These are phyloP conservation scores for Acanthurus leucopareius DNA, from an alignment of 2,797 vertebrate species.

Conservation along the genomic window DNA sequence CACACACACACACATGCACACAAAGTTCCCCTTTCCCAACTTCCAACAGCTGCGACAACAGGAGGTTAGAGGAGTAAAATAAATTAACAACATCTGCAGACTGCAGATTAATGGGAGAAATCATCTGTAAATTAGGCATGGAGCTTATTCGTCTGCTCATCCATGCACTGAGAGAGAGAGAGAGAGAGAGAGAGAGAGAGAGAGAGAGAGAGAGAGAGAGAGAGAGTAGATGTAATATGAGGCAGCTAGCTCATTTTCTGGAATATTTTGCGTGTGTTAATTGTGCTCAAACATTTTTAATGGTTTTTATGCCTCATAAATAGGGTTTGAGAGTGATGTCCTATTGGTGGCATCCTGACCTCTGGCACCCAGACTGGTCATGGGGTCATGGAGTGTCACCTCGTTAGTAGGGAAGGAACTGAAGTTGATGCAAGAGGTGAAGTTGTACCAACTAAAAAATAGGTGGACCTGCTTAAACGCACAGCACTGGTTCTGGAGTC, in stretches of 20 bases:
- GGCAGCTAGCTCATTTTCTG: conserved; percentile 18
- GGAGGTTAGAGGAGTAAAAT: conserved; percentile 77
- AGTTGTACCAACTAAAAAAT: too few species aligned
- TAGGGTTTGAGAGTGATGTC: neutral
- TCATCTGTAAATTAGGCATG: conserved; percentile 79
- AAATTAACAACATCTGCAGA: conserved; percentile 83
- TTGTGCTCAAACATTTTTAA: conserved; percentile 35
- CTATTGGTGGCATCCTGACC: too few species aligned
- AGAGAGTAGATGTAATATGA: conserved; percentile 13
- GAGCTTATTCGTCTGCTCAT: conserved; percentile 70
- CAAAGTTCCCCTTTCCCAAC: conserved; percentile 42
- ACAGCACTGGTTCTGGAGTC: too few species aligned
- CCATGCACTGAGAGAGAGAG: conserved; percentile 40
- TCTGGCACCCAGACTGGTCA: too few species aligned
- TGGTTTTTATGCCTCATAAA: conserved; percentile 45
- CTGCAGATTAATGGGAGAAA: conserved; percentile 81
- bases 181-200: conserved; percentile 9
- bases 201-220: too few species aligned
- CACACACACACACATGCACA: conserved; percentile 9
- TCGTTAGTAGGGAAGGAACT: too few species aligned
- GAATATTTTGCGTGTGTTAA: conserved; percentile 45
- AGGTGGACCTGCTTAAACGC: too few species aligned
- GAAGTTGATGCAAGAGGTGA: too few species aligned
- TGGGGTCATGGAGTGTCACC: too few species aligned
- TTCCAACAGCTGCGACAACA: conserved; percentile 79